phyloP scores from a whole-genome alignment of 2,888 invertebrate genomes.

The Ophion costatus region DNA sequence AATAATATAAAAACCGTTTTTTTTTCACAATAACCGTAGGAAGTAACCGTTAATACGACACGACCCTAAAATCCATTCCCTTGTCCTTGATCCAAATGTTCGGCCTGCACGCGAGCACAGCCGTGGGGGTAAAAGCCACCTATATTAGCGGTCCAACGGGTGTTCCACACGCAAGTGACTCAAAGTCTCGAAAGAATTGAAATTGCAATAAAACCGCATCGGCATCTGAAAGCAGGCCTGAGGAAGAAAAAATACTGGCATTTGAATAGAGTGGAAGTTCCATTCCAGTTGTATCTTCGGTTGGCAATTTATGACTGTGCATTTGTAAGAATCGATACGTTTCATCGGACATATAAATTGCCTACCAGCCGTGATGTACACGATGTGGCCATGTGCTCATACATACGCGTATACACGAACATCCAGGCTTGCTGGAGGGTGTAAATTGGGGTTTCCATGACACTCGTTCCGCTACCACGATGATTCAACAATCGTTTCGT shows the following conservation, averaged over 20 bases:
- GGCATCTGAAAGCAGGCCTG: not conserved
- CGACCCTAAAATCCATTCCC: no score
- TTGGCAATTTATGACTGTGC: slow-evolving; percentile 31
- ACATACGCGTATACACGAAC: not conserved
- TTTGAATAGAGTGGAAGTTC: not conserved
- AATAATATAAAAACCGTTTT: no score
- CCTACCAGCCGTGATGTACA: not conserved
- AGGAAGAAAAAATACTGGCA: not conserved
- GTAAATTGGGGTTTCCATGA: slow-evolving; percentile 50
- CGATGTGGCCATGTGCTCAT: not conserved
- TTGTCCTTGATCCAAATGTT: no score
- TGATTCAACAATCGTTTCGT: slow-evolving; percentile 54
- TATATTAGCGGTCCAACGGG: no score
- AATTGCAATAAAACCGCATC: no score
- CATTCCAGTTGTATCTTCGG: slow-evolving; percentile 11
- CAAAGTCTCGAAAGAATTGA: no score
- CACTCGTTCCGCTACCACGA: slow-evolving; percentile 43
- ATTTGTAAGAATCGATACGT: slow-evolving; percentile 48
- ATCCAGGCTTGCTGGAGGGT: slow-evolving; percentile 34
- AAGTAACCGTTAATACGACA: no score
- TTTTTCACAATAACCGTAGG: no score
- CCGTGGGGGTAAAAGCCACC: no score
- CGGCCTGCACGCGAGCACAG: no score
- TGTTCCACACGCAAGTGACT: no score
- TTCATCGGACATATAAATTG: slow-evolving; percentile 53